Evolutionary conservation across 1,140 invertebrate species (phyloP).

Genomic region (Aleiodes sp.): DNA sequence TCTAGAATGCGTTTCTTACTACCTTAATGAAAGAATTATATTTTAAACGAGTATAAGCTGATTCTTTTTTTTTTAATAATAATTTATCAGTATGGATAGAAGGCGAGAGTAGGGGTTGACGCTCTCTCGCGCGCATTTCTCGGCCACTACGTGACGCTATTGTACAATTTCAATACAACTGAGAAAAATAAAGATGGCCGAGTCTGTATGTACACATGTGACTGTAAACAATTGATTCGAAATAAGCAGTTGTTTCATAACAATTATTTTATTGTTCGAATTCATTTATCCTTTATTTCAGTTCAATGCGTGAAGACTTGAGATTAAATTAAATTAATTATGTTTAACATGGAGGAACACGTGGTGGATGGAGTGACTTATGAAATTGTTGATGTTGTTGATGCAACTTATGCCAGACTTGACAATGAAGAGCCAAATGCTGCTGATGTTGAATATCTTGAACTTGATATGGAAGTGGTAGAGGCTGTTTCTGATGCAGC

Average conservation of each 20-base stretch:
- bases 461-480: slow-evolving; percentile 41
- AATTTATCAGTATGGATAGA: no score
- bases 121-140: no score
- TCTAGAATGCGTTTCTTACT: no score
- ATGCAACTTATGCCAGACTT: background rate
- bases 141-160: no score
- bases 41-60: no score
- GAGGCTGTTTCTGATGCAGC: slow-evolving; percentile 36
- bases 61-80: no score
- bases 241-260: background rate
- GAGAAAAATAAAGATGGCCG: background rate
- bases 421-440: slow-evolving; percentile 31
- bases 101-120: no score
- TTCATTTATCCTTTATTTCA: no score
- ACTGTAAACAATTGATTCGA: background rate
- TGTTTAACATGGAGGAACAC: slow-evolving; percentile 1
- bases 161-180: background rate
- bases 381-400: background rate
- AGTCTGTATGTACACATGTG: background rate
- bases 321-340: no score
- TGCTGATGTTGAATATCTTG: slow-evolving; percentile 43
- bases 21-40: no score
- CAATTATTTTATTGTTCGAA: background rate
- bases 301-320: no score
- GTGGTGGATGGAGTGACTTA: slow-evolving; percentile 1